A percentile compares a stretch with the other conserved stretches of the same genome.
Evolutionary conservation across 1,140 invertebrate genomes (phyloP).

Genomic region (Globodera rostochiensis): DNA sequence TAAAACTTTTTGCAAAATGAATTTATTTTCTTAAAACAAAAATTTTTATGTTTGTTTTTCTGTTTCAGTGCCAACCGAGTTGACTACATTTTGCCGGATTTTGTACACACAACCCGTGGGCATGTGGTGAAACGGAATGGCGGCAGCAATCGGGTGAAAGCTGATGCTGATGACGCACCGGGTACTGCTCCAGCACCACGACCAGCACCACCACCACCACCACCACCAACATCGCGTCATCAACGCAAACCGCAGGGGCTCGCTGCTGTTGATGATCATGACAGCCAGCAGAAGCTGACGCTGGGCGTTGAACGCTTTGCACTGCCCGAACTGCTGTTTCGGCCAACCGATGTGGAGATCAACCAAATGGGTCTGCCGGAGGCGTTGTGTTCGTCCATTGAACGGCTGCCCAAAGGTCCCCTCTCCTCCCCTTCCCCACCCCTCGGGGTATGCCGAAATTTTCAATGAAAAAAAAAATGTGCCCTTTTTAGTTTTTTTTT

Average conservation of each 20-base stretch:
- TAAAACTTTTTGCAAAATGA: neutral
- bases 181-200: too few relatives aligned
- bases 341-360: conserved; percentile 91
- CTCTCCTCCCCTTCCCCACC: too few relatives aligned
- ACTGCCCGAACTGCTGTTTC: conserved; percentile 90
- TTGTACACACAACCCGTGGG: neutral
- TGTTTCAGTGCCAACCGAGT: neutral
- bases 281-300: conserved; percentile 34
- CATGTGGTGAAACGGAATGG: neutral
- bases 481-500: too few relatives aligned
- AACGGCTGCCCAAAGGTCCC: neutral
- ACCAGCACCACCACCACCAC: too few relatives aligned
- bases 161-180: too few relatives aligned
- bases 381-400: conserved; percentile 70
- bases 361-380: conserved; percentile 91
- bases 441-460: too few relatives aligned
- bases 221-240: too few relatives aligned
- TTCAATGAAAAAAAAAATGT: too few relatives aligned
- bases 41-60: too few relatives aligned
- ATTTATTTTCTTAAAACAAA: too few relatives aligned
- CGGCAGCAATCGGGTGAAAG: neutral
- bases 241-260: neutral
- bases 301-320: conserved; percentile 83
- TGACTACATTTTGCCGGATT: neutral
- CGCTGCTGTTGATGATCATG: neutral